Conservation (phyloP, 2,797 vertebrate species). For the Acanthis flammea region DNA sequence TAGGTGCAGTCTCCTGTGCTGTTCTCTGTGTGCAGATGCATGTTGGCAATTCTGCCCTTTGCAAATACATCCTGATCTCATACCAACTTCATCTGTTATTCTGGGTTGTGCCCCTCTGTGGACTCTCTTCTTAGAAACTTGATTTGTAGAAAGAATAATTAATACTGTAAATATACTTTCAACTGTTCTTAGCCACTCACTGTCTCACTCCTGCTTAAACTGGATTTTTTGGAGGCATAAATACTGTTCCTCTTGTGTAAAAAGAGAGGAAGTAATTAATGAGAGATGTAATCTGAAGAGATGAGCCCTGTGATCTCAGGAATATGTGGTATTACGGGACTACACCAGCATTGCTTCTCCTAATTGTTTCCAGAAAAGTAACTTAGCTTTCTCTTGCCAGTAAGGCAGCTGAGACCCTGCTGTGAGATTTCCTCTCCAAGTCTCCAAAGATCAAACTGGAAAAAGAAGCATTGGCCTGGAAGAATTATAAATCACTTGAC, state of each 20-base stretch:
- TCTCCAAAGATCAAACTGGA: slow-evolving; percentile 12
- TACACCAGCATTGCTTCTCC: background rate
- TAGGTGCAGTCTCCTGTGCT: background rate
- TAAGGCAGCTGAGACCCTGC: slow-evolving; percentile 7
- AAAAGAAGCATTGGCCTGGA: background rate
- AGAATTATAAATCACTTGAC: background rate
- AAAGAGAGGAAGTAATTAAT: background rate
- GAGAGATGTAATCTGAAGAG: background rate
- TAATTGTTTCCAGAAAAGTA: slow-evolving; percentile 45
- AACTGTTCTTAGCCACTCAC: background rate
- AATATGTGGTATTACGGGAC: background rate
- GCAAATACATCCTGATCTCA: background rate
- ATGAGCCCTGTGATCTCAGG: background rate
- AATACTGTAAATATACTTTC: background rate
- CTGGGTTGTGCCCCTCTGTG: background rate
- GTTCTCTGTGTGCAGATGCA: background rate
- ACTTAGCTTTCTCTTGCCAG: slow-evolving; percentile 7
- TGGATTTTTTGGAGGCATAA: background rate
- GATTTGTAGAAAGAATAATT: background rate
- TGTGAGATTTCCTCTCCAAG: slow-evolving; percentile 8
- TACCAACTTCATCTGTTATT: background rate
- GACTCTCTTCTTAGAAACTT: background rate
- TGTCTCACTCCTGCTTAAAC: background rate
- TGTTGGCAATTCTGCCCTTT: background rate
- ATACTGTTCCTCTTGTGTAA: background rate